Base-by-base conservation (phyloP, 1,140 invertebrate species). In the Mizuhopecten yessoensis region DNA sequence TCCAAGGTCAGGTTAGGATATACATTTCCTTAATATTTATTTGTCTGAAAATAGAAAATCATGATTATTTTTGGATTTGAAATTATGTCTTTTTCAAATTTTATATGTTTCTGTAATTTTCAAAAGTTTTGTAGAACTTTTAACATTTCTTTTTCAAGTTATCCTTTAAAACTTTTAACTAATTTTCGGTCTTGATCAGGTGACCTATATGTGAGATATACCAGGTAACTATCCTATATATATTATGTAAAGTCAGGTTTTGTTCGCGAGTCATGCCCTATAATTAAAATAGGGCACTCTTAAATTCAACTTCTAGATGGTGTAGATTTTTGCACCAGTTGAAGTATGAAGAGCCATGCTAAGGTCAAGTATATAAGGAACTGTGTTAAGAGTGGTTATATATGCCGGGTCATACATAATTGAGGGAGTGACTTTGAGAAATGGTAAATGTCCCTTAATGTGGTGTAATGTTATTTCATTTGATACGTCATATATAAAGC, bases 181-280 rank as follows among this genome's bases (percentile, higher is more conserved):
- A n/a, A n/a, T n/a, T 13, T 17, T 17, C 1, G 17, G 42, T 45
- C 17, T 13, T 45, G 42, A 45, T 45, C 17, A 20, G 9, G 17
- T 17, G 17, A 45, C 42, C 42, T 45, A 45, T 45, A 15, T 45
- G 17, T 13, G 17, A 45, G 9, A 17, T 1, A 13, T 20, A 45
- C 42, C 17, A 39, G 13, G 36, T 45, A 45, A 7, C 42, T 45
- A n/a, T n/a, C n/a, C n/a, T n/a, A n/a, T n/a, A 45, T 17, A 29
- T 75, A 75, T n/a, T n/a, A 75, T 75, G 57, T 75, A 75, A 75
- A 75, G 57, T 75, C 57, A 75, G 57, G 57, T n/a, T 75, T 75
- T n/a, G 57, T 75, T 29, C 20, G 0, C 11, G n/a, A 29, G n/a
- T 29, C 17, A 75, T 29, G 17, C 57, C 57, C 57, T 29, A 75